A percentile compares a stretch with the other conserved stretches of the same genome.
phyloP scores from a whole-genome alignment of 2,797 vertebrate genomes.

The Enteromius mattozi region DNA sequence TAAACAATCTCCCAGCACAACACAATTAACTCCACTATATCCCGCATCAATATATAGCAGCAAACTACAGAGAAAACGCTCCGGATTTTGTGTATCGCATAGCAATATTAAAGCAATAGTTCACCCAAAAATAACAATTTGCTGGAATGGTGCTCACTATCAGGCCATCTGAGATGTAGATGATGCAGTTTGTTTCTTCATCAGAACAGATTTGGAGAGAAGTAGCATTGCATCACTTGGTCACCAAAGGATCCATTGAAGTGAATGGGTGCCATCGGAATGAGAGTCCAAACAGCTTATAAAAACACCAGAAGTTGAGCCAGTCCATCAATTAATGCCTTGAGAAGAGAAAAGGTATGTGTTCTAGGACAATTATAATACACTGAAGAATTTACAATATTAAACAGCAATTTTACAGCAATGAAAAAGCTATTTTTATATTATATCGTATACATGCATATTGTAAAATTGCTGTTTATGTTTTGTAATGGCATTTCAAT shows the following conservation, averaged over 20 bases:
- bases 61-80: not conserved
- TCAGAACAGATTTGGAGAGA: not conserved
- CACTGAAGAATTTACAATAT: not conserved
- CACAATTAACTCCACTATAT: slow-evolving; percentile 2
- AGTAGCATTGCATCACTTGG: not conserved
- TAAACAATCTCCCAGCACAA: slow-evolving; percentile 28
- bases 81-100: not conserved
- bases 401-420: not conserved
- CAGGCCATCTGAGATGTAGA: not conserved
- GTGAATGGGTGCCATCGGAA: not conserved
- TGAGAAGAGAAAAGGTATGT: too few relatives aligned
- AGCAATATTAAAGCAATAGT: not conserved
- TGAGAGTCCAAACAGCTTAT: too few relatives aligned
- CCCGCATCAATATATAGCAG: not conserved
- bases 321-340: too few relatives aligned
- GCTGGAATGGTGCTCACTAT: not conserved
- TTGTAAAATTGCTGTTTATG: not conserved
- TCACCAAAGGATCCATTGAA: not conserved
- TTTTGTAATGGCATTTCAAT: not conserved
- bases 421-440: not conserved
- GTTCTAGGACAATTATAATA: too few relatives aligned
- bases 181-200: not conserved
- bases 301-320: too few relatives aligned
- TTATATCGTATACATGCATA: not conserved
- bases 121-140: not conserved